Evolutionary conservation across 2,113 vertebrate genomes (phyloP), one percentile per base, ranked within the genome.

Genomic region (Pardalotus punctatus): DNA sequence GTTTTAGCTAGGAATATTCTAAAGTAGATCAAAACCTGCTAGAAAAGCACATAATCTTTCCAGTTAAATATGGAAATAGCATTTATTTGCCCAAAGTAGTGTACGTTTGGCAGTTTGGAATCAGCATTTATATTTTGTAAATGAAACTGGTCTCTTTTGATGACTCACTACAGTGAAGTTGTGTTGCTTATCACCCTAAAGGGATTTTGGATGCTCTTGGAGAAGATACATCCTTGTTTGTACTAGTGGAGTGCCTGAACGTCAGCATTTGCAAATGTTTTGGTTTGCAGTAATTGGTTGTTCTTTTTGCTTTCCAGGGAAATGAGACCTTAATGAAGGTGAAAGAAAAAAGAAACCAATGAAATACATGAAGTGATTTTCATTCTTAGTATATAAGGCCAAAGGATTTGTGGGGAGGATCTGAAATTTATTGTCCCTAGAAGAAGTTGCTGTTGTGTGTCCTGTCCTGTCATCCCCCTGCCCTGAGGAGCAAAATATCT

Each of bases 381-480:
- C 14, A 14, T 85, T 72, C 5, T 51, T 60, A 8, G 9, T 53
- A 5, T 35, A 10, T 19, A 64, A 84, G 19, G 40, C 22, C 5
- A 28, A 57, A 76, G 6, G 29, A 50, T 76, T 85, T 1, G 14
- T 1, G 24, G 27, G 31, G 21, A 73, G 10, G 17, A 67, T 36
- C 29, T 60, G 60, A 47, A 56, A 60, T 33, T 7, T 28, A 2
- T 24, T 50, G 25, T n/a, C 11, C 36, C 6, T 77, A 31, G 22
- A 29, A 40, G 47, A 54, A 5, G 4, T 33, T 31, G 40, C 18
- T 43, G 6, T n/a, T 64, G 8, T 23, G 24, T 27, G 18, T 61
- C 12, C 8, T 74, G 19, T 78, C 36, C 14, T 2, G 0, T 54
- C 6, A 1, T 42, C 14, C 6, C 42, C 21, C 6, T 7, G 1